phyloP scores from a whole-genome alignment of 2,113 vertebrate genomes.

The Pampusana beccarii region DNA sequence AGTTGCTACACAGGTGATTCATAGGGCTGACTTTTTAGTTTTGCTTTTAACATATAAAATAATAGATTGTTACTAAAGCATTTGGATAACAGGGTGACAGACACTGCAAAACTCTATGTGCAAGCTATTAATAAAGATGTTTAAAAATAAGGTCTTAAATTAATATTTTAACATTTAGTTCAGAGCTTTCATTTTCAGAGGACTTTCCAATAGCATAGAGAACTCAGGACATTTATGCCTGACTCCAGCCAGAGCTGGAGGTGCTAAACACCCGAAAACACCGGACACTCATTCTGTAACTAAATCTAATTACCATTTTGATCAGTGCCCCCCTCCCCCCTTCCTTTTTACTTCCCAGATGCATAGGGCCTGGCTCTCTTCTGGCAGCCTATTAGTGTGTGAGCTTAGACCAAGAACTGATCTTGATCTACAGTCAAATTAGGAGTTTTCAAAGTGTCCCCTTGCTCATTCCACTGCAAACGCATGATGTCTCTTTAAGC shows the following conservation, averaged over 20 bases:
- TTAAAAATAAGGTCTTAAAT: background rate
- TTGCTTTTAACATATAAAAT: background rate
- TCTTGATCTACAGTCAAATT: background rate
- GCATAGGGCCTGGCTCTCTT: background rate
- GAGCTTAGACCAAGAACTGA: background rate
- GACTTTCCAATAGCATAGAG: background rate
- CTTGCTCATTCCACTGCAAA: background rate
- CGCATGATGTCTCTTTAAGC: fast-evolving
- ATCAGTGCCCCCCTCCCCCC: too few species aligned
- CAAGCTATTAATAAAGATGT: background rate
- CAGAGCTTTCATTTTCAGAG: background rate
- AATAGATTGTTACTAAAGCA: background rate
- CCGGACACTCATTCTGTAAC: background rate
- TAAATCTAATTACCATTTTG: background rate
- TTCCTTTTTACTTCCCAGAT: background rate
- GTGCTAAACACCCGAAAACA: background rate
- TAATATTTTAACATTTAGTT: background rate
- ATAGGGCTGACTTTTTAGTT: background rate
- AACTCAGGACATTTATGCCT: background rate
- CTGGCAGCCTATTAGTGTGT: background rate
- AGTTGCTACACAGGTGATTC: background rate
- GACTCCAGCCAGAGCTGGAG: background rate
- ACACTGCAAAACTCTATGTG: background rate
- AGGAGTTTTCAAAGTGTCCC: background rate
- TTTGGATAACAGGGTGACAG: background rate